These are phyloP conservation scores for Tapera naevia DNA, from an alignment of 2,797 vertebrate genomes.

Conservation along the genomic window DNA sequence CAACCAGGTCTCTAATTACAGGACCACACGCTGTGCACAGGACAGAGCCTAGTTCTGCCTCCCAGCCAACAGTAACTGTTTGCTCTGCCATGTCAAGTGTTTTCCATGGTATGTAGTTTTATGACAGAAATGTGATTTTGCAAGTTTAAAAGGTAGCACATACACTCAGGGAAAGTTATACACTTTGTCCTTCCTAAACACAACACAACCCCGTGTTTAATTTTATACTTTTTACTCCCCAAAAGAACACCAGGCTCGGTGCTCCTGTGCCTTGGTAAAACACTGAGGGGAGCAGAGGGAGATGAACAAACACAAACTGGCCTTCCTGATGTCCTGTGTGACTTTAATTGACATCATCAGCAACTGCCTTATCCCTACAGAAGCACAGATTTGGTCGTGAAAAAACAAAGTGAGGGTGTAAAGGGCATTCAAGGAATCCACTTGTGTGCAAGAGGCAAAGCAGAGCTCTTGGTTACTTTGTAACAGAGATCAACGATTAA, in stretches of 20 bases:
- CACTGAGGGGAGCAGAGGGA: too few species aligned
- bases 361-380: not conserved
- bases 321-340: not conserved
- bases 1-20: not conserved
- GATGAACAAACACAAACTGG: not conserved
- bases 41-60: not conserved
- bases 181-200: not conserved
- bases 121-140: not conserved
- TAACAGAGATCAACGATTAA: not conserved
- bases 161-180: not conserved
- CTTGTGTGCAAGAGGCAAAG: not conserved
- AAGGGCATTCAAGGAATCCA: not conserved
- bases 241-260: not conserved
- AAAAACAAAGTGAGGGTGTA: not conserved
- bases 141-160: not conserved
- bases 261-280: not conserved
- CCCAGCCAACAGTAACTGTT: not conserved
- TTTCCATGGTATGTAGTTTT: not conserved
- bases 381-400: not conserved
- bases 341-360: not conserved
- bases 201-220: not conserved
- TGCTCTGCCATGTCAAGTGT: too few species aligned
- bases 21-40: not conserved
- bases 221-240: not conserved
- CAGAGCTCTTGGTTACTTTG: constrained; percentile 5